Evolutionary conservation across 2,888 invertebrate species (phyloP).

Genomic region (Spatulosminthurus flaviceps): DNA sequence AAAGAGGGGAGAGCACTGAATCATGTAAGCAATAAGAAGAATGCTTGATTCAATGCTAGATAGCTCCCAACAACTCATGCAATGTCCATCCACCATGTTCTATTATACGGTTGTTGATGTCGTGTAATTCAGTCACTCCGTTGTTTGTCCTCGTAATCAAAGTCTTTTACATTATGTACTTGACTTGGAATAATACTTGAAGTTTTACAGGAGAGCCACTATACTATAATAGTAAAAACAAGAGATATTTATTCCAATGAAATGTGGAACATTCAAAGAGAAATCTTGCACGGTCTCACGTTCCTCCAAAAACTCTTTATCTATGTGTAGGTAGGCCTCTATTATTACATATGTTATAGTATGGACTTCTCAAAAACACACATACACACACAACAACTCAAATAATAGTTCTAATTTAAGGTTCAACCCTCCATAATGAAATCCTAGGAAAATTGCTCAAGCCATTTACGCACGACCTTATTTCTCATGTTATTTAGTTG

Average conservation of each 20-base stretch:
- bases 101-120: conserved; percentile 39
- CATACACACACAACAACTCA: too few species aligned
- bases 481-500: too few species aligned
- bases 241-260: neutral
- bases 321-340: too few species aligned
- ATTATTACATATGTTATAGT: too few species aligned
- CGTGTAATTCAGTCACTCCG: conserved; percentile 36
- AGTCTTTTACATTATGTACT: conserved; percentile 10
- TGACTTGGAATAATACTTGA: neutral
- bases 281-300: neutral
- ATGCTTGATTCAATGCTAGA: conserved; percentile 28
- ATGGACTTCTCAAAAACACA: too few species aligned
- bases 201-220: neutral
- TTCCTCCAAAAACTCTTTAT: neutral
- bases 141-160: conserved; percentile 38
- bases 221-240: too few species aligned
- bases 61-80: conserved; percentile 37
- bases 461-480: too few species aligned
- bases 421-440: too few species aligned
- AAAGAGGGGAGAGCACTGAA: conserved; percentile 16
- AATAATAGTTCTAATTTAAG: too few species aligned
- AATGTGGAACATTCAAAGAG: neutral
- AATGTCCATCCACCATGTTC: conserved; percentile 33
- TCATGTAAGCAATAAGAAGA: conserved; percentile 7
- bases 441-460: too few species aligned